Evolutionary conservation across 2,113 vertebrate species (phyloP), one percentile per base, ranked within the genome.

Genomic region (Vidua chalybeata): DNA sequence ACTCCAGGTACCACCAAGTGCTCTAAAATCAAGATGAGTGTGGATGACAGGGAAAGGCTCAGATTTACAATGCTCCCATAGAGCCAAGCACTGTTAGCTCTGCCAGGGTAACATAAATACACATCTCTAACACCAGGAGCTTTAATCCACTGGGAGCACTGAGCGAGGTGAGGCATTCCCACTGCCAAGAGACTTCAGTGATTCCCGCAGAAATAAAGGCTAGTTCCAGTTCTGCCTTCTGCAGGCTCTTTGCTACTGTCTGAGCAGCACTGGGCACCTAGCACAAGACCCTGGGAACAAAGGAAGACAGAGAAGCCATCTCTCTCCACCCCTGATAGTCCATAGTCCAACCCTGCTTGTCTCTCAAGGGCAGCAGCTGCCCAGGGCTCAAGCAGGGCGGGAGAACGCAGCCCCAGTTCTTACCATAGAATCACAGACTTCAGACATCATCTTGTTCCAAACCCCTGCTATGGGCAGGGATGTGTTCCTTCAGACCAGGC

Each of bases 11-110:
- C 89, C 83, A 90, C 43, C 66, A 13, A 93, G 92, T 48, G 76
- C 95, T 97, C 94, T 96, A 69, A 97, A 86, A 93, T 74, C 84
- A 92, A 95, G 85, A 83, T 2, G 33, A 96, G 72, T 33, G 81
- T 77, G 84, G 87, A 90, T 89, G 85, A 95, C 26, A 43, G 87
- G 92, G 88, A 91, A 89, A 73, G 72, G n/a, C 51, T 91, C 62
- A 27, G 82, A 90, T 93, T 97, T 93, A 93, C 92, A 80, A 6
- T 2, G 31, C 56, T 91, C 52, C 81, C 0, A 0, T 12, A 31
- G 91, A 81, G 85, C 51, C 1, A 1, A 43, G 74, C 59, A 5
- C 87, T 21, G 45, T 4, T 20, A 41, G 37, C 68, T 74, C 84
- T 43, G 72, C 87, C 51, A 33, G 4, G 0, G 37, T 8, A 33